Conservation (phyloP, 2,113 vertebrate genomes). For the Archocentrus centrarchus region DNA sequence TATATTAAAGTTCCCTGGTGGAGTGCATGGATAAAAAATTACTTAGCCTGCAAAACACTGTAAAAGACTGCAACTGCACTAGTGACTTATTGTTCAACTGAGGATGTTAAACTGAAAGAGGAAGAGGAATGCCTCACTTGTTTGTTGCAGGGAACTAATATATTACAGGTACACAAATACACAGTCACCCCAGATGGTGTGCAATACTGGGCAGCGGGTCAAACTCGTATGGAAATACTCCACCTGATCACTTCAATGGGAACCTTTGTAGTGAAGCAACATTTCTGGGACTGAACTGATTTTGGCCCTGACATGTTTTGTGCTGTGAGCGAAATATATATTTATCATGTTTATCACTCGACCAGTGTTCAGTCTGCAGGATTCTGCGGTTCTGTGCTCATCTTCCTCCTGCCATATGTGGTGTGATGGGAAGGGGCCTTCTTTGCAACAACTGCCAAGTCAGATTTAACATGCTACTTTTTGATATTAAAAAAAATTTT, state of each 20-base stretch:
- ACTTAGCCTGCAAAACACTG: background rate
- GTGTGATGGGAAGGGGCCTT: background rate
- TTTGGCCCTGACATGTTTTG: background rate
- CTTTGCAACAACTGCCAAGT: background rate
- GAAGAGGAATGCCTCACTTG: conserved; percentile 32
- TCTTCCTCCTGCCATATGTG: conserved; percentile 15
- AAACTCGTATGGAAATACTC: conserved; percentile 26
- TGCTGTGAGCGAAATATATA: background rate
- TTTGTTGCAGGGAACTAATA: conserved; percentile 53
- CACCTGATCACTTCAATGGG: conserved; percentile 22
- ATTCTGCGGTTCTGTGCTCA: conserved; percentile 24
- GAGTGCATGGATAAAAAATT: conserved; percentile 18
- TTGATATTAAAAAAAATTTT: background rate
- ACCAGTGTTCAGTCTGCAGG: background rate
- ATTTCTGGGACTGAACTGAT: background rate
- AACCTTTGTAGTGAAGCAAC: conserved; percentile 1
- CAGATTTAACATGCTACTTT: background rate
- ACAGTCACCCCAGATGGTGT: conserved; percentile 50
- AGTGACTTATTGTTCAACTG: background rate
- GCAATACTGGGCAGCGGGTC: conserved; percentile 1
- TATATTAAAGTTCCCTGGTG: background rate
- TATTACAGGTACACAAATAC: conserved; percentile 58
- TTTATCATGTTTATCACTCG: background rate
- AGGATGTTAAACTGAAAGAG: conserved; percentile 25
- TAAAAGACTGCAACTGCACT: background rate